Evolutionary conservation across 2,113 vertebrate species (phyloP).

Genomic region (Oxyura jamaicensis): DNA sequence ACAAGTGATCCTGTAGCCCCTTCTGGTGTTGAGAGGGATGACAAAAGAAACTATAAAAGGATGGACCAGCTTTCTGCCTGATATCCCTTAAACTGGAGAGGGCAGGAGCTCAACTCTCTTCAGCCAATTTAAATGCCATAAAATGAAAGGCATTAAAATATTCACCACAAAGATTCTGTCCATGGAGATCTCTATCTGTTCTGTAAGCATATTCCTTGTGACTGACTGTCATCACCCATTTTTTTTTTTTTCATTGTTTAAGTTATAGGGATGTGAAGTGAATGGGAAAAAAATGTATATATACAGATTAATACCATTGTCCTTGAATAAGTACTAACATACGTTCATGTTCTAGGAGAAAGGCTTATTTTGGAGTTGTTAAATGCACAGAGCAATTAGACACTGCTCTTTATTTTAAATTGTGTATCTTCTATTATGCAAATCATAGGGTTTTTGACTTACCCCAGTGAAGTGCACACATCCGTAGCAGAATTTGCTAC

Average conservation of each 20-base stretch:
- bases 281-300: not conserved
- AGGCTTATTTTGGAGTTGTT: not conserved
- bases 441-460: fast-evolving
- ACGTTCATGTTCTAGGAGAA: not conserved
- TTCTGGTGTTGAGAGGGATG: not conserved
- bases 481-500: not conserved
- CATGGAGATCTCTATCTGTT: fast-evolving
- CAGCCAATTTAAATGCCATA: fast-evolving
- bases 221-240: not conserved
- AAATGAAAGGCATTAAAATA: not conserved
- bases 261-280: not conserved
- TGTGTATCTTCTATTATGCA: not conserved
- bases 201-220: not conserved
- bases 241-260: not conserved
- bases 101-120: fast-evolving
- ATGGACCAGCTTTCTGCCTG: not conserved
- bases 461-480: not conserved
- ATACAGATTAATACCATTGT: not conserved
- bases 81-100: fast-evolving
- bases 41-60: not conserved
- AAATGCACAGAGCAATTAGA: not conserved
- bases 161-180: fast-evolving
- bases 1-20: not conserved
- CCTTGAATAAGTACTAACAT: not conserved
- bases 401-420: not conserved